Base-by-base conservation (phyloP, 2,888 invertebrate genomes). In the Cheilosia variabilis region DNA sequence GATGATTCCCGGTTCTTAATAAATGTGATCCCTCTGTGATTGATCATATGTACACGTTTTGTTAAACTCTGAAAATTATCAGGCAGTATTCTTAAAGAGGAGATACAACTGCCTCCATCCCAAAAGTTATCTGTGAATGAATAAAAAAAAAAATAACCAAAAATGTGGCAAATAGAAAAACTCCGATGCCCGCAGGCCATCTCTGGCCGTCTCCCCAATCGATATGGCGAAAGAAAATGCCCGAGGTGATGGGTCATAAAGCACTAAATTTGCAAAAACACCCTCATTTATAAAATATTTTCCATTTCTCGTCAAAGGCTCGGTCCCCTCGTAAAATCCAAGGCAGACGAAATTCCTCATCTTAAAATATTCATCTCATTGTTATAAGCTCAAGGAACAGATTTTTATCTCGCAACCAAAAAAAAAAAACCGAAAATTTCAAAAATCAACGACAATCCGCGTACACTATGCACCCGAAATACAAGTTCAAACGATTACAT, bases 351-450 rank as follows among this genome's bases (percentile, higher is more conserved):
- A 15, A 57, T 31, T 41, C n/a, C 19, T 7, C 17, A 31, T 37
- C 43, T 45, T 31, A 43, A 57, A 22, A 73, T 73, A 75, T 75
- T 66, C 76, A 76, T 76, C 66, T 52, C 50, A 68, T 68, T 60
- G 66, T 83, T 73, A 73, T 63, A 73, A 83, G 83, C 78, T 78
- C 68, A 62, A 73, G 72, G 63, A 83, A 73, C 78, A 78, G 83
- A 83, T 83, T 83, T 73, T 68, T 83, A 83, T 83, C 83, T 78
- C 71, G 19, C 34, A 17, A 31, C 53, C n/a, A 24, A 55, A 22
- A 63, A 69, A 69, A 19, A 19, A 17, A n/a, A n/a, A n/a, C n/a
- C n/a, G n/a, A n/a, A n/a, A 5, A 43, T 45, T 17, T 34, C 2
- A 15, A 37, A 47, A 63, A 5, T 17, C 24, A 17, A 63, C 45